Conservation (phyloP, 1,140 invertebrate species). For the Zaprionus inermis region DNA sequence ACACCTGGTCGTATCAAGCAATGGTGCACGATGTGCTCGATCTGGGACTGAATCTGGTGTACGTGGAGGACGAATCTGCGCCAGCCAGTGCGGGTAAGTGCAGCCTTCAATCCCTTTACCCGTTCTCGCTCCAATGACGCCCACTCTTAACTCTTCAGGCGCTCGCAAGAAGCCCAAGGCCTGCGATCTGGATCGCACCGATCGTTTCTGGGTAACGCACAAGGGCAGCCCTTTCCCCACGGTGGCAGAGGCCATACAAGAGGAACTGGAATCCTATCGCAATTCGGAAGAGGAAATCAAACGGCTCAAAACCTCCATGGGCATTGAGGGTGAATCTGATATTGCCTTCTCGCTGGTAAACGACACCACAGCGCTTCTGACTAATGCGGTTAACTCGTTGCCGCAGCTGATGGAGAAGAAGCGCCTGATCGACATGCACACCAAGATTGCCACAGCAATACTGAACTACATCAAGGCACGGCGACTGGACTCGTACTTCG, state of each 20-base stretch:
- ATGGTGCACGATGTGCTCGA: slow-evolving; percentile 97
- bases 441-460: slow-evolving; percentile 97
- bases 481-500: slow-evolving; percentile 97
- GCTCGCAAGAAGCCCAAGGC: slow-evolving; percentile 91
- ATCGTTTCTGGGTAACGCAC: slow-evolving; percentile 96
- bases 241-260: slow-evolving; percentile 99
- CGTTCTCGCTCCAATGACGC: background rate
- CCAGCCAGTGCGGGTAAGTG: slow-evolving; percentile 37
- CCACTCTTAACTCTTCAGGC: slow-evolving; percentile 76
- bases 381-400: slow-evolving; percentile 96
- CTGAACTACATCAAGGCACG: slow-evolving; percentile 93
- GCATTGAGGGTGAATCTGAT: slow-evolving; percentile 91
- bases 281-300: slow-evolving; percentile 98
- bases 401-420: slow-evolving; percentile 99
- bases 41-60: slow-evolving; percentile 94
- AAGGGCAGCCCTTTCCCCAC: slow-evolving; percentile 98
- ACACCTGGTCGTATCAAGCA: slow-evolving; percentile 99
- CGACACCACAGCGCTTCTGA: slow-evolving; percentile 97
- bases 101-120: background rate
- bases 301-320: slow-evolving; percentile 96
- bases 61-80: slow-evolving; percentile 89
- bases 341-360: slow-evolving; percentile 92
- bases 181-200: slow-evolving; percentile 95
- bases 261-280: slow-evolving; percentile 97
- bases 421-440: slow-evolving; percentile 98